A percentile compares a stretch with the other conserved stretches of the same genome.
These are phyloP conservation scores for Spicauda simplicius DNA, from an alignment of 2,888 invertebrate genomes.

Conservation along the genomic window DNA sequence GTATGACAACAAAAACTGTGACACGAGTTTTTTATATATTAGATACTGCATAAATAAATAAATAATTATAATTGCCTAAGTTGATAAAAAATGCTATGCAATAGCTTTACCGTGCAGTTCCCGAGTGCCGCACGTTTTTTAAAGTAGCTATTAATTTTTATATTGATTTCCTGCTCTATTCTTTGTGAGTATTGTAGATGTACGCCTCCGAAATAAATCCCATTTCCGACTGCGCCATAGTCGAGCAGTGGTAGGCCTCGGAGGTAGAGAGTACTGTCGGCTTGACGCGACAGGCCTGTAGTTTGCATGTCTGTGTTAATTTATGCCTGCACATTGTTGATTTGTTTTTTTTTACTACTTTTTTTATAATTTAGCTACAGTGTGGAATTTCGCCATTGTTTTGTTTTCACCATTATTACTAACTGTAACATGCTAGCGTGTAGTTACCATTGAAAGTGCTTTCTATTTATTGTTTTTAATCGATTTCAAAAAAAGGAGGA, in stretches of 20 bases:
- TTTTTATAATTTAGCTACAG: neutral
- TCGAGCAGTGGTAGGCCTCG: constrained; percentile 58
- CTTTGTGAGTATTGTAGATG: neutral
- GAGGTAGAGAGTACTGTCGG: constrained; percentile 55
- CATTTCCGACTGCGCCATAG: constrained; percentile 47
- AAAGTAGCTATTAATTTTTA: too few relatives aligned
- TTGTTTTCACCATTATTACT: neutral
- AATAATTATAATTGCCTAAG: too few relatives aligned
- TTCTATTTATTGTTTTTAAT: too few relatives aligned
- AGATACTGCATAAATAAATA: too few relatives aligned
- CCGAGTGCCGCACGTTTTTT: too few relatives aligned
- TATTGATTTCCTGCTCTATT: too few relatives aligned
- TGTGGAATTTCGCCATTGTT: neutral
- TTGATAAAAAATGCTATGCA: too few relatives aligned
- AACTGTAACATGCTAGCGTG: neutral
- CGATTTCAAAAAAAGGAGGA: too few relatives aligned
- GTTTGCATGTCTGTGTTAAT: constrained; percentile 49
- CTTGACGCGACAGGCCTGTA: constrained; percentile 53
- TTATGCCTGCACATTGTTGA: constrained; percentile 51
- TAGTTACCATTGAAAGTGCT: too few relatives aligned
- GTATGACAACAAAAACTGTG: too few relatives aligned
- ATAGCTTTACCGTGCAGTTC: too few relatives aligned
- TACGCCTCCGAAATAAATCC: constrained; percentile 60
- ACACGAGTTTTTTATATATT: too few relatives aligned
- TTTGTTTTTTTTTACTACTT: neutral